Conservation (phyloP, 23 tunicate genomes). For the Oikopleura albicans region DNA sequence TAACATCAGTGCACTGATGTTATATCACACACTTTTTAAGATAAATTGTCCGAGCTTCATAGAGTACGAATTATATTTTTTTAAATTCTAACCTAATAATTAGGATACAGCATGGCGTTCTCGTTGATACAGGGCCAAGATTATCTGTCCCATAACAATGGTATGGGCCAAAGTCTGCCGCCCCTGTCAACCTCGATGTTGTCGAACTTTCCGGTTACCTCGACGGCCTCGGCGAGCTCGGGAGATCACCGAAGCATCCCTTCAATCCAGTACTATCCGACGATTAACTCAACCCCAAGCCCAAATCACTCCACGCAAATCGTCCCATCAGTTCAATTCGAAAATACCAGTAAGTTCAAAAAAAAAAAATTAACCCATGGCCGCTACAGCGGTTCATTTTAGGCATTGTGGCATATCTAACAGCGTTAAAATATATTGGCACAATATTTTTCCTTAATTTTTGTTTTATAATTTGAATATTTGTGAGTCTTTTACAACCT, state of each 20-base stretch:
- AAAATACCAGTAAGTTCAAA: too few species aligned
- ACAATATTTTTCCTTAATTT: too few species aligned
- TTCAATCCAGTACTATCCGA: neutral
- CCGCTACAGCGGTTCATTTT: too few species aligned
- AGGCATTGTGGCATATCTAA: too few species aligned
- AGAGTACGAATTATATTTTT: neutral
- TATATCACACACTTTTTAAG: too few species aligned
- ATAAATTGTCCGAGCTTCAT: too few species aligned
- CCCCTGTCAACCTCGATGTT: neutral
- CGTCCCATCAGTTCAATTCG: neutral
- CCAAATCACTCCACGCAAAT: neutral
- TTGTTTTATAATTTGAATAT: too few species aligned
- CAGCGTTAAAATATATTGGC: too few species aligned
- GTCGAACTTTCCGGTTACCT: neutral
- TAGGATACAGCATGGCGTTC: constrained; percentile 3
- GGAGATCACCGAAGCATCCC: neutral
- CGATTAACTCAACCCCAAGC: neutral
- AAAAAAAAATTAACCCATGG: too few species aligned
- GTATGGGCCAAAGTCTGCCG: constrained; percentile 7
- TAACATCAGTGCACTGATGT: too few species aligned
- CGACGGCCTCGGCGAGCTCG: neutral
- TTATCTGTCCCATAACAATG: neutral
- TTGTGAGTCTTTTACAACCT: too few species aligned
- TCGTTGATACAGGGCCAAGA: neutral
- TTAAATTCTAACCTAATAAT: neutral